Evolutionary conservation across 2,113 vertebrate genomes (phyloP).

Genomic region (Eublepharis macularius): DNA sequence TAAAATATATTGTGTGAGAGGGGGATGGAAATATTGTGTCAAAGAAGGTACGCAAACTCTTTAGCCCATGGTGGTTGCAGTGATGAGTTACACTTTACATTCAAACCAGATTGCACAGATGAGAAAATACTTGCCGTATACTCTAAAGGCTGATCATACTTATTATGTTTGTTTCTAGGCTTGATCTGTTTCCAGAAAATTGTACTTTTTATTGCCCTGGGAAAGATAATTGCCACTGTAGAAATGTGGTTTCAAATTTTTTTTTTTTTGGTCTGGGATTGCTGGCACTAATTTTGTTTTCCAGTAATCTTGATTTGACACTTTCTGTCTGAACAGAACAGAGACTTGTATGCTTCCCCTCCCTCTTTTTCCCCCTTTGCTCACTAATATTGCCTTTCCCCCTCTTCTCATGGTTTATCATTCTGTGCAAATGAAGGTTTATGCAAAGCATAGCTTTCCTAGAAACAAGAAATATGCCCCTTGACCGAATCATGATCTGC

Average conservation of each 20-base stretch:
- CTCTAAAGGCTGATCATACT: slow-evolving; percentile 6
- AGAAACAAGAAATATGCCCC: too few relatives aligned
- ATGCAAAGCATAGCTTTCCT: too few relatives aligned
- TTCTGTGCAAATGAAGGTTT: too few relatives aligned
- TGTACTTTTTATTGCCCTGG: not conserved
- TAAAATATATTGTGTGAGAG: not conserved
- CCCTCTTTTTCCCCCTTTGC: too few relatives aligned
- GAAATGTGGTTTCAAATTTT: not conserved
- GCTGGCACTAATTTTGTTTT: not conserved
- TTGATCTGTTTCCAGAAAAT: not conserved
- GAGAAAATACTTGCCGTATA: not conserved
- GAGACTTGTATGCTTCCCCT: too few relatives aligned
- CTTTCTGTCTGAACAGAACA: too few relatives aligned
- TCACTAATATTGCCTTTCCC: too few relatives aligned
- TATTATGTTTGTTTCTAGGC: slow-evolving; percentile 26
- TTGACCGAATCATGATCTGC: too few relatives aligned
- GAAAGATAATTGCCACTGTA: not conserved
- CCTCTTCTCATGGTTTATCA: too few relatives aligned
- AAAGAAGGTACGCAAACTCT: slow-evolving; percentile 4
- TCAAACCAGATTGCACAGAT: slow-evolving; percentile 29
- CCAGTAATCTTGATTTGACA: too few relatives aligned
- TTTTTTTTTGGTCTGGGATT: not conserved
- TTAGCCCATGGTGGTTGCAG: not conserved
- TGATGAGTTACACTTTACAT: slow-evolving; percentile 15
- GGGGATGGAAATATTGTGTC: not conserved